Evolutionary conservation across 2,797 vertebrate species (phyloP).

Genomic region (Morelia viridis): DNA sequence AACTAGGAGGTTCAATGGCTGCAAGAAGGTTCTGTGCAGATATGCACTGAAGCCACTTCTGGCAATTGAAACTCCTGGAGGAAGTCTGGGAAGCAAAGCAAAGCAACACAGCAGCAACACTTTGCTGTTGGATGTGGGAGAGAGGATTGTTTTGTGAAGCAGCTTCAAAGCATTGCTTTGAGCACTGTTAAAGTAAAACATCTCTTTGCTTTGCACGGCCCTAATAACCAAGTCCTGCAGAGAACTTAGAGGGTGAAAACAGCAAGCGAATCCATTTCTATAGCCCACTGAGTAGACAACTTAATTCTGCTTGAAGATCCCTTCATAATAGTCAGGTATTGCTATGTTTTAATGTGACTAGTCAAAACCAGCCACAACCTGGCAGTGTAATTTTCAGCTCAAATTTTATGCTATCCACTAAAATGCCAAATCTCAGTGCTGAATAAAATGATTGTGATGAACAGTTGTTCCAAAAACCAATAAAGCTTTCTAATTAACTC

Average conservation of each 20-base stretch:
- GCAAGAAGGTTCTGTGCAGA: background rate
- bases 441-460: constrained; percentile 20
- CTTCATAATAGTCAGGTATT: background rate
- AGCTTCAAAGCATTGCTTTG: background rate
- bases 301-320: background rate
- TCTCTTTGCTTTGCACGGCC: background rate
- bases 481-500: constrained; percentile 28
- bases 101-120: background rate
- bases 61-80: background rate
- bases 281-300: background rate
- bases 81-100: background rate
- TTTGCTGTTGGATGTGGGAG: background rate
- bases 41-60: background rate
- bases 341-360: background rate
- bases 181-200: background rate
- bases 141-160: background rate
- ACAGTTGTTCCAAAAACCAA: constrained; percentile 4
- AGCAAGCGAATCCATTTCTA: background rate
- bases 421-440: background rate
- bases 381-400: background rate
- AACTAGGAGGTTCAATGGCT: background rate
- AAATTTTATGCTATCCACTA: background rate
- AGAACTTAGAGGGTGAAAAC: background rate
- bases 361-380: background rate
- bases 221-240: background rate